Evolutionary conservation across 37 sponge, comb jelly and placozoan species (phyloP).

Genomic region (Theonella swinhoei): DNA sequence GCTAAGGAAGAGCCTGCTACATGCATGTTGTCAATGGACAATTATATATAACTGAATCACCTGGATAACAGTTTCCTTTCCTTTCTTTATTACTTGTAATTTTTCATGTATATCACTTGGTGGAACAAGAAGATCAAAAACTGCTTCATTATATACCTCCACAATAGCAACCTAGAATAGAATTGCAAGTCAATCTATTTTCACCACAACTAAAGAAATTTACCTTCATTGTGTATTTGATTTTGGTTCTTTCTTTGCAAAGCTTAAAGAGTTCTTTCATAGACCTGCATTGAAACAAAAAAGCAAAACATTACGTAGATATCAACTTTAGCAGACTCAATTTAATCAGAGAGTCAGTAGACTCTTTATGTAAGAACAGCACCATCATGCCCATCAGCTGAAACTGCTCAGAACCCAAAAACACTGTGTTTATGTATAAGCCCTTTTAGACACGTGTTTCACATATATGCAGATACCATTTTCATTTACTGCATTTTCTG

Average conservation of each 20-base stretch:
- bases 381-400: too few relatives aligned
- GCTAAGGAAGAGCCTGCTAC: background rate
- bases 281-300: constrained; percentile 45
- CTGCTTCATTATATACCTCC: constrained; percentile 85
- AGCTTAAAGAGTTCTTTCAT: constrained; percentile 76
- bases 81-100: constrained; percentile 63
- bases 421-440: too few relatives aligned
- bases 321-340: too few relatives aligned
- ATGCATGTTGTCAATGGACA: background rate
- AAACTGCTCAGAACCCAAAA: too few relatives aligned
- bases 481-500: too few relatives aligned
- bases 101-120: constrained; percentile 44
- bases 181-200: background rate
- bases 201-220: background rate
- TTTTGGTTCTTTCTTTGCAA: constrained; percentile 51
- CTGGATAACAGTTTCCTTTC: constrained; percentile 60
- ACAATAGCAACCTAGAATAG: constrained; percentile 73
- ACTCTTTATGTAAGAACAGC: too few relatives aligned
- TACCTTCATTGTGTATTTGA: constrained; percentile 70
- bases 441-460: too few relatives aligned
- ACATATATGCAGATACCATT: too few relatives aligned
- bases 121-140: constrained; percentile 66
- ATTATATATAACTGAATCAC: constrained; percentile 19
- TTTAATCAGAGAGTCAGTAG: too few relatives aligned
- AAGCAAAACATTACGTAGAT: too few relatives aligned